Base-by-base conservation (phyloP, 2,113 vertebrate species). In the Odobenus rosmarus region DNA sequence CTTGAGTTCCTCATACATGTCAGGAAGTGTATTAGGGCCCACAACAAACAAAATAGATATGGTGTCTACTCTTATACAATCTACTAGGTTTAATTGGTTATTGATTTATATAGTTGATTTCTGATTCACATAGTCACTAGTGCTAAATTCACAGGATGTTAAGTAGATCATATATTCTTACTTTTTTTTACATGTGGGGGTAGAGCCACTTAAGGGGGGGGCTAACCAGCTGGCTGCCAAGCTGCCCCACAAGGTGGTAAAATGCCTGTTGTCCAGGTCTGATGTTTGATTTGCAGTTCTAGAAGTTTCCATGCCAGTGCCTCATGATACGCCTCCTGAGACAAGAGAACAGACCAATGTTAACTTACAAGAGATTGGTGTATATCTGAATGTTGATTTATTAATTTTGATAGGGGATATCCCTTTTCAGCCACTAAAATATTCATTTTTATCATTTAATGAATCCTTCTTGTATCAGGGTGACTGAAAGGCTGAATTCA, bases 381-480 rank as follows among this genome's bases (percentile, higher is more conserved):
- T 88, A 93, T 85, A 94, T 82, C 53, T 39, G 16, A 67, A 85
- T 97, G 36, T 67, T 90, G 71, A 90, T 86, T 96, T 92, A 93
- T 93, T 96, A 91, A 89, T 95, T 95, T 97, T 14, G 33, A 61
- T 91, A 28, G 59, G 15, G 12, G 85, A 21, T 62, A 67, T 86
- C 15, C 28, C 5, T 87, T 97, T 83, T 72, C 53, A 95, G 42
- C 85, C 26, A 96, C 64, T 93, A 76, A 96, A 87, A 84, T 96
- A 93, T 39, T 96, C 12, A 72, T 94, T 97, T 97, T 95, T 90
- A 95, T 93, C 72, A 95, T 90, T 64, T 95, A 72, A 86, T 95
- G 86, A 95, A 77, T 92, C 77, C n/a, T 94, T 91, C 59, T 26
- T 82, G 21, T 93, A 62, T 94, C 42, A 93, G 31, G 83, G 42